These are phyloP conservation scores for Cydia amplana DNA, from an alignment of 1,140 invertebrate species.

Conservation along the genomic window DNA sequence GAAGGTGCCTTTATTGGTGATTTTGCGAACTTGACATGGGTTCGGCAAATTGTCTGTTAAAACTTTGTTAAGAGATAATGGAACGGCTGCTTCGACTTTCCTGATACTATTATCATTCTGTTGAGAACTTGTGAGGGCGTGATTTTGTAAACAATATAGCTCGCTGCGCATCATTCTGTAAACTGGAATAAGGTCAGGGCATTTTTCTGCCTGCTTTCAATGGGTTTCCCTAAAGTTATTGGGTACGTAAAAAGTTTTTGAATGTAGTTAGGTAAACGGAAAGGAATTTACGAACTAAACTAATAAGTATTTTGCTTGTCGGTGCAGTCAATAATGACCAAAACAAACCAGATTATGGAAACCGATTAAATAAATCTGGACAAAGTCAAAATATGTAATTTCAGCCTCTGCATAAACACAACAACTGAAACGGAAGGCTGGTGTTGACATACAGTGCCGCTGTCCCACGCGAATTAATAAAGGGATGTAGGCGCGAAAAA, in stretches of 20 bases:
- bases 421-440: background rate
- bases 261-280: no score
- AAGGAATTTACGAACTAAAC: no score
- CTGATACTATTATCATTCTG: slow-evolving; percentile 31
- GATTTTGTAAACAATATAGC: slow-evolving; percentile 15
- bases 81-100: slow-evolving; percentile 19
- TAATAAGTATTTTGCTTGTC: no score
- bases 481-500: background rate
- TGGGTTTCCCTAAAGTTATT: background rate
- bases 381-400: no score
- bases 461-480: background rate
- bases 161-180: background rate
- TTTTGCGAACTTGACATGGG: slow-evolving; percentile 30
- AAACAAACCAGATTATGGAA: no score
- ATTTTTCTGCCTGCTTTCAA: background rate
- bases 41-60: slow-evolving; percentile 31
- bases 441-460: background rate
- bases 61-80: slow-evolving; percentile 33
- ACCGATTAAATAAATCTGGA: no score
- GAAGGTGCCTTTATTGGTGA: slow-evolving; percentile 22
- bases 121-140: background rate
- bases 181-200: background rate
- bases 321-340: no score
- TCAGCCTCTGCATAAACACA: background rate
- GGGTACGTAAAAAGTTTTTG: no score